Base-by-base conservation (phyloP, 2,888 invertebrate species). In the Amblyjoppa proteus region DNA sequence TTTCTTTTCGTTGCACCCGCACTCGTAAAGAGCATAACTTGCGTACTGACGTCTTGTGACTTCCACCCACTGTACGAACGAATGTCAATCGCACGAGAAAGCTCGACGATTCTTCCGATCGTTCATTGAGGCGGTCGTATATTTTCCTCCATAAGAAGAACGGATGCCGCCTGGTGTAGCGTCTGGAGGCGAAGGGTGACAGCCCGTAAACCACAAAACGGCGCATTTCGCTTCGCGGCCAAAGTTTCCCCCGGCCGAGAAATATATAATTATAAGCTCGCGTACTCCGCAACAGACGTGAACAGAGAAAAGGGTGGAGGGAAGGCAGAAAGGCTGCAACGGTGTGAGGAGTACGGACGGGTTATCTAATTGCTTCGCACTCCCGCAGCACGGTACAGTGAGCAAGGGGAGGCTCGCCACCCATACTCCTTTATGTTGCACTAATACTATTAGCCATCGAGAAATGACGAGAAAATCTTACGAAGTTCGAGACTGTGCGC, bases 31-130 rank as follows among this genome's bases (percentile, higher is more conserved):
- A 5, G 38, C 81, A 87, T 25, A 74, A 11, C 20, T 74, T 74
- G 58, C 58, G 58, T 45, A 74, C 73, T 6, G 45, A 41, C 25
- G 82, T 66, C 28, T 85, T 88, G 49, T 83, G 85, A 3, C 80
- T 58, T 25, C 82, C 85, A 3, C 49, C 74, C 6, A 68, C 49
- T 3, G 89, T 89, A 69, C 86, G 84, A 45, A 90, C 79, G 7
- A 88, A 86, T 1, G 87, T 89, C 0, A 89, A 86, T 75, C 90
- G 64, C 89, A 25, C 89, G 90, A 71, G 89, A 85, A 20, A 90
- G 56, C 38, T 89, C 69, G 13, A 74, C 68, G 34, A 90, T 70
- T 41, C 87, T 69, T 9, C 84, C 89, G 25, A 89, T 83, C 20
- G 16, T 61, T 58, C 73, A 74, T 41, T 74, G 73, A 2, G 58